Conservation (phyloP, 2,113 vertebrate genomes). For the Thermophis baileyi region DNA sequence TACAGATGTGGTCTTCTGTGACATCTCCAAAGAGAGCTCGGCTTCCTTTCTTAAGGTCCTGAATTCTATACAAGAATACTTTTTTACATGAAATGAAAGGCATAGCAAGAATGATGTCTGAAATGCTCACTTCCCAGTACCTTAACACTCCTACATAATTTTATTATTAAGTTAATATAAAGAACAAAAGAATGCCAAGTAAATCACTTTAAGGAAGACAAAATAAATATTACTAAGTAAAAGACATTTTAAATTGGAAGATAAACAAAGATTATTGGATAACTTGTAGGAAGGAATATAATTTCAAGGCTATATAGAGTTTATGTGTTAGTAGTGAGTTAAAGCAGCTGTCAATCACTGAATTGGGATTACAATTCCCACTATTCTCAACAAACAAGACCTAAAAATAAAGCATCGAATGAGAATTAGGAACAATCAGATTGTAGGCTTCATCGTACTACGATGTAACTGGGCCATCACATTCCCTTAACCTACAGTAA, state of each 20-base stretch:
- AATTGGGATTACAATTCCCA: background rate
- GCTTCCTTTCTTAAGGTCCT: slow-evolving; percentile 74
- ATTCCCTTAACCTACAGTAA: background rate
- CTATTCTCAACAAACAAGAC: background rate
- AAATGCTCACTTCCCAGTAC: background rate
- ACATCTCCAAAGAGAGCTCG: slow-evolving; percentile 75
- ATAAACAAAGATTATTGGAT: background rate
- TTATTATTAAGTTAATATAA: background rate
- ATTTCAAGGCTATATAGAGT: background rate
- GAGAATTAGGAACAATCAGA: too few species aligned
- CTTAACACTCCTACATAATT: background rate
- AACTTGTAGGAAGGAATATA: background rate
- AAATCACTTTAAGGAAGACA: background rate
- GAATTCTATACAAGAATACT: slow-evolving; percentile 62
- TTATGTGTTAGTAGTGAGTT: background rate
- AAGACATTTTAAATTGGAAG: background rate
- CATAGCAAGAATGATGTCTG: background rate
- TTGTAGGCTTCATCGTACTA: background rate
- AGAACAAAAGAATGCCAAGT: background rate
- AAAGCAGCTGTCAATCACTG: background rate
- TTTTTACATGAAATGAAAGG: background rate
- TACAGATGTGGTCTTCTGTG: slow-evolving; percentile 63
- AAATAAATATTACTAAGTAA: background rate
- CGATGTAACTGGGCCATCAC: background rate
- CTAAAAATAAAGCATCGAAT: background rate